Base-by-base conservation (phyloP, 2,797 vertebrate genomes). In the Morelia viridis region DNA sequence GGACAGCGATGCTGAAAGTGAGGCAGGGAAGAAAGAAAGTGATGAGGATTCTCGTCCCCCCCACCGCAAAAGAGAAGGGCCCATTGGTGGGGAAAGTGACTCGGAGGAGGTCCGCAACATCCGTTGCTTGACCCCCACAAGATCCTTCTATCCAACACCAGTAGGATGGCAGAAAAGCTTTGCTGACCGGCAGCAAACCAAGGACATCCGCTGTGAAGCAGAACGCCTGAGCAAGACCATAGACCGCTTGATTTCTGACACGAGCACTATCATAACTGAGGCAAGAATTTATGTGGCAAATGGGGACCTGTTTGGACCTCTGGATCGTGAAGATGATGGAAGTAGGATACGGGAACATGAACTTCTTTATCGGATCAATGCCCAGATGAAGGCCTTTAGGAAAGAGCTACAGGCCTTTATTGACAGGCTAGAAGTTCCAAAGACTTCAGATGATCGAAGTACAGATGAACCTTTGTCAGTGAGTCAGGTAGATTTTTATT, bases 321-420 rank as follows among this genome's bases (percentile, higher is more conserved):
- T 99, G 98, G 99, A 99, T 50, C 99, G 99, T 86, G 99, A 99
- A 60, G 99, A 99, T 0, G 99, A 99, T n/a, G 98, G 99, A 92
- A 98, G 98, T 96, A 98, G 99, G 94, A 99, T 99, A 97, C 98
- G 99, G 0, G 99, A 99, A 95, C 99, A 99, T 17, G 99, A 99
- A 98, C 98, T 99, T 94, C 98, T 99, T 80, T 99, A 99, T 96
- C 98, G 99, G 61, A 99, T 99, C 97, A 99, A 98, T 0, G 99
- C 99, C 15, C 99, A 99, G 98, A 99, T 99, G 99, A 99, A 99
- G 96, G 98, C 99, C 57, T 99, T 99, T 96, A 98, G 98, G 97
- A 99, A 99, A 97, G 99, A 99, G 97, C 97, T 99, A 94, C 99
- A 99, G 97, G 98, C 97, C 96, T 99, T 99, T 96, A 99, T 99